Evolutionary conservation across 2,113 vertebrate species (phyloP).

Genomic region (Varanus salvator): DNA sequence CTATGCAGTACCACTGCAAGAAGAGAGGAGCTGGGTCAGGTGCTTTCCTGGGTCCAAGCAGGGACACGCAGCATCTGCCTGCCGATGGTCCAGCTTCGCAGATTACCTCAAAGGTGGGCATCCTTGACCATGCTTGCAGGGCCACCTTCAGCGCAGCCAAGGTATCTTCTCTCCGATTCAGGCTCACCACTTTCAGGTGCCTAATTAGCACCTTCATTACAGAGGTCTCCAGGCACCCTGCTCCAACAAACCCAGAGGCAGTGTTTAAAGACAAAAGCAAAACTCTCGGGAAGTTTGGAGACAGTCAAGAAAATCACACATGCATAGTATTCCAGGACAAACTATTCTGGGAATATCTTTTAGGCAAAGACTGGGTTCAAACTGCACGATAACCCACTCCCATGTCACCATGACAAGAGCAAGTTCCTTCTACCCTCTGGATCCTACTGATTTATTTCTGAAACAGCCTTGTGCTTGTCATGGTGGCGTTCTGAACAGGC

Average conservation of each 20-base stretch:
- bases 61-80: not conserved
- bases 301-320: not conserved
- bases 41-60: not conserved
- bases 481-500: no score
- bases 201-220: constrained; percentile 61
- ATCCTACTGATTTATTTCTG: no score
- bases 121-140: constrained; percentile 51
- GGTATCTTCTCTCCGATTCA: constrained; percentile 43
- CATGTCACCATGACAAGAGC: no score
- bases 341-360: not conserved
- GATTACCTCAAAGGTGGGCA: constrained; percentile 56
- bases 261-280: not conserved
- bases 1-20: constrained; percentile 35
- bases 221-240: constrained; percentile 65
- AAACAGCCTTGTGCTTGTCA: no score
- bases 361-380: not conserved
- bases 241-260: not conserved
- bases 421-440: no score
- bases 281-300: not conserved
- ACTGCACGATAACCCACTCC: no score
- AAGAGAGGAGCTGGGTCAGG: not conserved
- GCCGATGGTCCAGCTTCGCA: not conserved
- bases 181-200: constrained; percentile 43
- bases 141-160: constrained; percentile 48
- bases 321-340: not conserved